Evolutionary conservation across 1,140 invertebrate genomes (phyloP).

Genomic region (Babylonia areolata): DNA sequence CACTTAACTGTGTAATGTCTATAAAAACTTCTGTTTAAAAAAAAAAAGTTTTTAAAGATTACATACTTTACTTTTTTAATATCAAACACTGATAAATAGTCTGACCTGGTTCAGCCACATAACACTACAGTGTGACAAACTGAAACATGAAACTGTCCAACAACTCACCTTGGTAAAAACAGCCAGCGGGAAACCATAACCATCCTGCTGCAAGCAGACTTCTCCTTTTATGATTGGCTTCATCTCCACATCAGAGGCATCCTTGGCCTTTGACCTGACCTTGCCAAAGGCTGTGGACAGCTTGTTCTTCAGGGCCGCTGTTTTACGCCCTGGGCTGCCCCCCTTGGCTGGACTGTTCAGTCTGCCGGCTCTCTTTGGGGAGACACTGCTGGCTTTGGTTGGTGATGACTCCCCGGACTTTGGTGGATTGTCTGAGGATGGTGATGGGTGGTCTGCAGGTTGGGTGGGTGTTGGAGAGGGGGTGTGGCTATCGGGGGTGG

Average conservation of each 20-base stretch:
- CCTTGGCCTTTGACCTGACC: constrained; percentile 39
- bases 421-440: constrained; percentile 11
- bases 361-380: not conserved
- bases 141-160: not conserved
- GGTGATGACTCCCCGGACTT: not conserved
- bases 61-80: not conserved
- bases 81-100: not conserved
- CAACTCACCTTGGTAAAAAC: constrained; percentile 88
- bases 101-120: not conserved
- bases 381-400: not conserved
- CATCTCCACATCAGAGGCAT: constrained; percentile 26
- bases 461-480: not conserved
- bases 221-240: constrained; percentile 29
- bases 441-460: not conserved
- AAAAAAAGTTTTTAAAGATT: not conserved
- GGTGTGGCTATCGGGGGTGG: not conserved
- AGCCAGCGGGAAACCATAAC: constrained; percentile 91
- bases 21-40: too few species aligned
- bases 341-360: not conserved
- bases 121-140: not conserved
- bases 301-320: constrained; percentile 60
- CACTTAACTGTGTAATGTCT: too few species aligned
- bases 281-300: constrained; percentile 61
- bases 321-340: constrained; percentile 52
- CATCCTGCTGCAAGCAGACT: constrained; percentile 73